phyloP scores from a whole-genome alignment of 2,888 invertebrate genomes.

The Epinotia brunnichana region DNA sequence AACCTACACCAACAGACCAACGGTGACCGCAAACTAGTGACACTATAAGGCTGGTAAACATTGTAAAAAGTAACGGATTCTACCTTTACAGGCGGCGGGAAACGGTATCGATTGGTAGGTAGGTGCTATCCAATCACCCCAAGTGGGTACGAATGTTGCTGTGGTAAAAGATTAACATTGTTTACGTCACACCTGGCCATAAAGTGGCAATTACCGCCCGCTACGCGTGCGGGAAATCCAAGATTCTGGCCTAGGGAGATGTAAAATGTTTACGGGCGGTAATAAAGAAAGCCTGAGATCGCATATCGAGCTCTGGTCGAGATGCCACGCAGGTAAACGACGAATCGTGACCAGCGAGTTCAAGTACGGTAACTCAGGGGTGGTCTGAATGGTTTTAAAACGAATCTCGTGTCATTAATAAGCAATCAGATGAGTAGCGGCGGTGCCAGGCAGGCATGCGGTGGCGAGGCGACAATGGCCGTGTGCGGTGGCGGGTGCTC shows the following conservation, averaged over 20 bases:
- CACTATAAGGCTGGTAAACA: conserved; percentile 41
- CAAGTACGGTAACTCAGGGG: background rate
- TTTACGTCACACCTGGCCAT: no score
- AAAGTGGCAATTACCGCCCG: no score
- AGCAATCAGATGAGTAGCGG: conserved; percentile 30
- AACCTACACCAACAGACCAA: conserved; percentile 31
- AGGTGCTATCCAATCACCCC: conserved; percentile 1
- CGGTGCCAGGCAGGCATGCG: background rate
- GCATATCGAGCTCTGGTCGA: background rate
- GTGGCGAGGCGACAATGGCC: conserved; percentile 60
- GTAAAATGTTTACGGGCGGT: no score
- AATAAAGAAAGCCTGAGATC: no score
- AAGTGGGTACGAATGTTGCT: background rate
- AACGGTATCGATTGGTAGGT: conserved; percentile 10
- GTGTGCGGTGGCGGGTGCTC: conserved; percentile 56
- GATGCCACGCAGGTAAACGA: background rate
- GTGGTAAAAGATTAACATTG: no score
- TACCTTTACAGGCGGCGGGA: conserved; percentile 16
- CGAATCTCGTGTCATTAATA: conserved; percentile 7
- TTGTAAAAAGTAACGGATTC: conserved; percentile 39
- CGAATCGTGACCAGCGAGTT: background rate
- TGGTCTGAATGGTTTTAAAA: conserved; percentile 20
- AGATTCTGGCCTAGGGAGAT: no score
- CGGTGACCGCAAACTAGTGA: conserved; percentile 30
- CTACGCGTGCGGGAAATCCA: no score